phyloP scores from a whole-genome alignment of 2,113 vertebrate species.

The Plecturocebus donacophilus region DNA sequence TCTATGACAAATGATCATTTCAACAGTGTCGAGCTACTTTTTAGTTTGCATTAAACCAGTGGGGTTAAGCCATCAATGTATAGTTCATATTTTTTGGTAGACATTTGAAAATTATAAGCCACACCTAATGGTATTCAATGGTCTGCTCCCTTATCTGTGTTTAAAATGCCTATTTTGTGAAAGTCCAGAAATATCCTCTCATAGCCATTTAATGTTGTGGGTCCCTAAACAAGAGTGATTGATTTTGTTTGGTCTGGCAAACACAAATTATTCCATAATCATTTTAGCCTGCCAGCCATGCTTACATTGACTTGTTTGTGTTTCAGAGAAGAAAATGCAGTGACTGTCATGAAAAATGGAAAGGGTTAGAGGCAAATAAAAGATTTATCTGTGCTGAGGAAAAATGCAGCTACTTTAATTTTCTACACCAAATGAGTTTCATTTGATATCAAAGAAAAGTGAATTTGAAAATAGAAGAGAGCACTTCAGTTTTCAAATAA shows the following conservation, averaged over 20 bases:
- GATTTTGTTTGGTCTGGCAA: slow-evolving; percentile 84
- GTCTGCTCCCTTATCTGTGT: neutral
- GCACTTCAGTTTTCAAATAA: slow-evolving; percentile 52
- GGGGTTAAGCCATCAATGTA: slow-evolving; percentile 1
- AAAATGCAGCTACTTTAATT: slow-evolving; percentile 78
- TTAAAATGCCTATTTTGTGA: slow-evolving; percentile 41
- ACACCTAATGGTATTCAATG: neutral
- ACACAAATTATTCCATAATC: slow-evolving; percentile 79
- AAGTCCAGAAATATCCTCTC: slow-evolving; percentile 65
- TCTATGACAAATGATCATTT: slow-evolving; percentile 33
- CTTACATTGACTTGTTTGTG: slow-evolving; percentile 69
- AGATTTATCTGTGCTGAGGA: slow-evolving; percentile 62
- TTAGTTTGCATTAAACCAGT: slow-evolving; percentile 42
- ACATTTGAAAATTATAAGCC: slow-evolving; percentile 70
- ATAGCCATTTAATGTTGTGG: slow-evolving; percentile 48
- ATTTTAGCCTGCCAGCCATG: slow-evolving; percentile 75
- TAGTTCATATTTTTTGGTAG: neutral
- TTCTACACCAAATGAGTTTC: slow-evolving; percentile 59
- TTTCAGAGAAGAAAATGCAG: slow-evolving; percentile 71
- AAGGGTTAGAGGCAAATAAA: slow-evolving; percentile 44
- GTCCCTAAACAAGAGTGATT: slow-evolving; percentile 79
- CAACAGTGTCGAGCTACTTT: neutral
- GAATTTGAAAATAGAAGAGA: slow-evolving; percentile 75
- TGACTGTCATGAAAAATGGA: slow-evolving; percentile 68
- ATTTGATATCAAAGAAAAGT: slow-evolving; percentile 68